Evolutionary conservation across 2,113 vertebrate species (phyloP), one percentile per base, ranked within the genome.

Genomic region (Callocephalon fimbriatum): DNA sequence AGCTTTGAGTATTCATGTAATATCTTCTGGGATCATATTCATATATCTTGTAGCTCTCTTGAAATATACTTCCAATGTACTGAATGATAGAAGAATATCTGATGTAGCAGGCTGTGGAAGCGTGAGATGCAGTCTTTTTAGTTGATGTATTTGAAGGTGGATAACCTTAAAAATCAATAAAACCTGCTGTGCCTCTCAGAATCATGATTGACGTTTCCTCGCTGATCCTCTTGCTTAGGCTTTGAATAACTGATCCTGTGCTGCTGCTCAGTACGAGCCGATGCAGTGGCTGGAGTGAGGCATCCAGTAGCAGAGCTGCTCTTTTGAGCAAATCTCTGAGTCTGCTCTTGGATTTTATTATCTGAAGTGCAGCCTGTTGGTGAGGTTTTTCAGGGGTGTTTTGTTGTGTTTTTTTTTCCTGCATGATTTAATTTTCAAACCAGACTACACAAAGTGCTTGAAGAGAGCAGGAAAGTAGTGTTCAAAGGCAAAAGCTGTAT

Each of bases 141-240:
- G 47, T 44, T 84, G 92, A 89, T 81, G 20, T 89, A 81, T 93
- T 90, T 84, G 90, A 86, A 80, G 79, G 72, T 68, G 68, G 61
- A 84, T 93, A 97, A 94, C 90, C 82, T 95, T 84, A 80, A 92
- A 94, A 96, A 89, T 92, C 96, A 89, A 86, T 96, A 72, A 68
- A 61, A 59, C 72, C 86, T 83, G 51, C 90, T 65, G 63, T 0
- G 1, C 86, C 31, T 9, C 72, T 95, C 90, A 48, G 88, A 88
- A 92, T 92, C 51, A 6, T 72, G 90, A 95, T 88, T 79, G 73
- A 86, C 82, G 74, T 50, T n/a, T 86, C 75, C 67, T 91, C 0
- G 0, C 80, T 61, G 84, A 94, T 94, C 13, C 62, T 70, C 62
- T 63, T 67, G 44, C 83, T 77, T 63, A 63, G 82, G 38, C 54